phyloP scores from a whole-genome alignment of 2,113 vertebrate species.

The Puffinus mauretanicus region DNA sequence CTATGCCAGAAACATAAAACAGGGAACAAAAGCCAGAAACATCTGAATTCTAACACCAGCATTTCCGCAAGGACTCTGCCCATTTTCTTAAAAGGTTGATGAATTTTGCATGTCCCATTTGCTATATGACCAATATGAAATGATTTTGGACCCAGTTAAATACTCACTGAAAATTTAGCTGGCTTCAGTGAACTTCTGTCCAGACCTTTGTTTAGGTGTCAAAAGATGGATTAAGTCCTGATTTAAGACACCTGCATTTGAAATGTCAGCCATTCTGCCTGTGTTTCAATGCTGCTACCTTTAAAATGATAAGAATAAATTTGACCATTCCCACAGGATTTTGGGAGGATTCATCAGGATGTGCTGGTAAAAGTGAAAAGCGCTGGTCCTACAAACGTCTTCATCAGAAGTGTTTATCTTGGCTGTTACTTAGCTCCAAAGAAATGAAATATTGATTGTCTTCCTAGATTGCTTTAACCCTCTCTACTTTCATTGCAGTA shows the following conservation, averaged over 20 bases:
- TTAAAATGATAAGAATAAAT: not conserved
- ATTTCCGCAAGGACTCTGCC: not conserved
- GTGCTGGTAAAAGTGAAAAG: not conserved
- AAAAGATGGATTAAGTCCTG: not conserved
- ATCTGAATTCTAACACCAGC: not conserved
- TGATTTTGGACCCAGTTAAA: not conserved
- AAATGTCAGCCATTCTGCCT: not conserved
- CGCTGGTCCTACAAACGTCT: not conserved
- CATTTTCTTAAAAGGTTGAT: not conserved
- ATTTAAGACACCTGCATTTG: not conserved
- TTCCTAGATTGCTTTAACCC: not conserved
- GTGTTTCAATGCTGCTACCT: not conserved
- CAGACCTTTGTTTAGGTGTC: not conserved
- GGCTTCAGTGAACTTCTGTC: not conserved
- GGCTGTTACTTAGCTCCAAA: not conserved
- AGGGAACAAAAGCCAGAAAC: not conserved
- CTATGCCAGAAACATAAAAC: not conserved
- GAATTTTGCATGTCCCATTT: not conserved
- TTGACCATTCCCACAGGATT: not conserved
- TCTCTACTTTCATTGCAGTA: not conserved
- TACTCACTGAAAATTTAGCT: not conserved
- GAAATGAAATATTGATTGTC: conserved; percentile 25
- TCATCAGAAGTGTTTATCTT: conserved; percentile 9
- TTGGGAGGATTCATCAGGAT: not conserved
- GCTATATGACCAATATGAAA: not conserved